Evolutionary conservation across 1,140 invertebrate genomes (phyloP).

Genomic region (Drosophila watanabei): DNA sequence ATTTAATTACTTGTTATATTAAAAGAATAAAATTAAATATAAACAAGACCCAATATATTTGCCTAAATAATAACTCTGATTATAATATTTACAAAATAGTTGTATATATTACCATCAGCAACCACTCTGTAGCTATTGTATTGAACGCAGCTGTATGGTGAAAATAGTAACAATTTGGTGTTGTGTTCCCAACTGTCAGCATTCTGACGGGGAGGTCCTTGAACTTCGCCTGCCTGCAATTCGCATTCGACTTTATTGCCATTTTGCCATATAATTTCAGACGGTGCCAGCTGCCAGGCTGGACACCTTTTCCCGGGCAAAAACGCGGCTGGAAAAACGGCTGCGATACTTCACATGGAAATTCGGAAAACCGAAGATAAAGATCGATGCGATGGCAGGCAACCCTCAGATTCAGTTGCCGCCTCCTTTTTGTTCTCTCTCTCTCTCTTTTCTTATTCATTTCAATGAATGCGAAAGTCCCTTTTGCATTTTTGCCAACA

Average conservation of each 20-base stretch:
- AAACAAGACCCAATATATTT: too few species aligned
- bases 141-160: constrained; percentile 2
- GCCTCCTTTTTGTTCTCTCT: constrained; percentile 4
- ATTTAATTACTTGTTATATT: too few species aligned
- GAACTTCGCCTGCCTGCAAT: constrained; percentile 45
- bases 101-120: background rate
- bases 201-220: constrained; percentile 50
- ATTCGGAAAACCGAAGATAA: constrained; percentile 44
- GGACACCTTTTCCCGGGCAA: constrained; percentile 29
- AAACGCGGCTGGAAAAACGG: constrained; percentile 7
- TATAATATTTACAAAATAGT: background rate
- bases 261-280: constrained; percentile 20
- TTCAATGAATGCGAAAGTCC: constrained; percentile 14
- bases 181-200: constrained; percentile 42
- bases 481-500: constrained; percentile 22
- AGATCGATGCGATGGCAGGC: constrained; percentile 35
- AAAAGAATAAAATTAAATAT: too few species aligned
- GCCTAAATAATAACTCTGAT: too few species aligned
- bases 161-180: constrained; percentile 21
- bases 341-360: constrained; percentile 27
- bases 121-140: background rate
- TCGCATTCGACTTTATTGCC: constrained; percentile 24
- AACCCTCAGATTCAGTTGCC: background rate
- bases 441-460: constrained; percentile 1
- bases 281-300: constrained; percentile 25